Conservation (phyloP, 2,113 vertebrate genomes). For the Ceratotherium simum region DNA sequence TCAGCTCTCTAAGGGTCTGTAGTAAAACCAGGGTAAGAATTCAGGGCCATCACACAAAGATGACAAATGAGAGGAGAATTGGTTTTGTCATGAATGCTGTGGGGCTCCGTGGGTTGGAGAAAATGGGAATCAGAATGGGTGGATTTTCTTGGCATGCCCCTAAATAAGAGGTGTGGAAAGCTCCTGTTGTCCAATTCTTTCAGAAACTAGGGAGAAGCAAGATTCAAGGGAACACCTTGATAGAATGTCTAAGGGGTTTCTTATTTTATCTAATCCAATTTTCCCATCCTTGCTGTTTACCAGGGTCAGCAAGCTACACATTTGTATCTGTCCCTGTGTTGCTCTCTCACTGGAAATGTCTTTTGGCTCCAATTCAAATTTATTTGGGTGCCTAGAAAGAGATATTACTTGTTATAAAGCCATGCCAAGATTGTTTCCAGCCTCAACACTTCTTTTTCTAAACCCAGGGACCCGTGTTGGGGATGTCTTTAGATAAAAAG, state of each 20-base stretch:
- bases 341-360: constrained; percentile 81
- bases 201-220: background rate
- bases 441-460: constrained; percentile 81
- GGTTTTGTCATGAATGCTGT: background rate
- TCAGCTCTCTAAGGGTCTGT: background rate
- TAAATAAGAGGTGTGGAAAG: background rate
- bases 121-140: background rate
- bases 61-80: background rate
- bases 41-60: background rate
- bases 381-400: constrained; percentile 83
- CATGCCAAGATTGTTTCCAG: constrained; percentile 82
- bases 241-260: background rate
- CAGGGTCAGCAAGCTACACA: constrained; percentile 72
- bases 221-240: background rate
- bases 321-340: constrained; percentile 77
- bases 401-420: constrained; percentile 83
- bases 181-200: background rate
- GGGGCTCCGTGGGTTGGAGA: background rate
- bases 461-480: constrained; percentile 74
- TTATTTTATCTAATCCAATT: constrained; percentile 38
- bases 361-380: constrained; percentile 85
- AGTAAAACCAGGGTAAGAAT: background rate
- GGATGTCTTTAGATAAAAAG: constrained; percentile 80
- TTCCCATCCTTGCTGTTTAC: constrained; percentile 16
- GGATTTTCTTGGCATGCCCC: background rate